These are phyloP conservation scores for Xestia xanthographa DNA, from an alignment of 2,888 invertebrate species.

Conservation along the genomic window DNA sequence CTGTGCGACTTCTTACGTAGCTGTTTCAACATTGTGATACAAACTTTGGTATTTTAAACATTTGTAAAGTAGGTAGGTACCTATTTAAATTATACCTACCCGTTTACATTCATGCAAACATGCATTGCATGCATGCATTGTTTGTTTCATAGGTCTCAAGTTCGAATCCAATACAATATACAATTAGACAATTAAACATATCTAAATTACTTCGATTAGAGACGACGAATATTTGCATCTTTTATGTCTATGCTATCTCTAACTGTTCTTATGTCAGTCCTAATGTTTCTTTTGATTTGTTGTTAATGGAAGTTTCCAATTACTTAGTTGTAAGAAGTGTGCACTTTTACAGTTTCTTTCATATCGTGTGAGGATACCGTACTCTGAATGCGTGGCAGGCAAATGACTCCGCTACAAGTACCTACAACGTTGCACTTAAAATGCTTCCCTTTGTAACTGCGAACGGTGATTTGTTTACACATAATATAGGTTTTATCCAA, in stretches of 20 bases:
- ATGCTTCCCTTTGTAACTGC: constrained; percentile 42
- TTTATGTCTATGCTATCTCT: background rate
- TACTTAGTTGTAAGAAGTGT: constrained; percentile 4
- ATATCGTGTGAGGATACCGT: constrained; percentile 35
- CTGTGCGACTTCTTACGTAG: constrained; percentile 19
- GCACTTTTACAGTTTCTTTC: constrained; percentile 47
- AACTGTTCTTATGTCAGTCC: background rate
- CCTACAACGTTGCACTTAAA: constrained; percentile 49
- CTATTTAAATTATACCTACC: background rate
- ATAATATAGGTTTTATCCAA: too few relatives aligned
- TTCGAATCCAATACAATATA: too few relatives aligned
- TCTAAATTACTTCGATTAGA: too few relatives aligned
- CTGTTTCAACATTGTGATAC: constrained; percentile 10
- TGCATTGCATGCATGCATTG: too few relatives aligned
- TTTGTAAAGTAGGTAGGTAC: background rate
- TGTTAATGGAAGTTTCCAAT: constrained; percentile 31
- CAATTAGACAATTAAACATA: too few relatives aligned
- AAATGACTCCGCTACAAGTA: constrained; percentile 9
- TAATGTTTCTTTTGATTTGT: background rate
- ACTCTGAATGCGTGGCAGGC: constrained; percentile 18
- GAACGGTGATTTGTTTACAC: constrained; percentile 20
- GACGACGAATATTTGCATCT: background rate
- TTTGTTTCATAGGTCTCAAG: too few relatives aligned
- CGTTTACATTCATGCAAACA: too few relatives aligned
- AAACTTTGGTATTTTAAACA: background rate